Base-by-base conservation (phyloP, 2,113 vertebrate genomes). In the Thermophis baileyi region DNA sequence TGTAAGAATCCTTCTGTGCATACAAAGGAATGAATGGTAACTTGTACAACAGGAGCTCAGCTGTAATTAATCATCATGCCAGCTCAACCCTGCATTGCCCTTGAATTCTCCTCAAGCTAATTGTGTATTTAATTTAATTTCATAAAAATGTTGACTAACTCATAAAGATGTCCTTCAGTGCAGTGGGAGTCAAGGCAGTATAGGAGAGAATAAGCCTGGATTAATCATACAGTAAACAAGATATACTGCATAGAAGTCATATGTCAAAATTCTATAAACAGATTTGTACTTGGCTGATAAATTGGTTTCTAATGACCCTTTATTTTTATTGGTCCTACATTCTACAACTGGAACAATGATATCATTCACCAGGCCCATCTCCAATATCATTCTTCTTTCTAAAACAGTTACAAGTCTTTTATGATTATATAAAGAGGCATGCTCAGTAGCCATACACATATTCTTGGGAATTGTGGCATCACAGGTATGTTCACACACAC, bases 41-140 rank as follows among this genome's bases (percentile, higher is more conserved):
- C 3, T 0, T 24, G 53, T 89, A 63, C 40, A 89, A 88, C 51
- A 88, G 53, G 60, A 88, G 44, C 44, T 91, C 50, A 57, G 87
- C 87, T 60, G 44, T 89, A 93, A 93, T 91, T 93, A 88, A 93
- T 93, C 90, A 91, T 69, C 87, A 85, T 91, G 87, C 93, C 51
- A 90, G 87, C 95, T 95, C 94, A 94, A 95, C 92, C 89, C 86
- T 0, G 92, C 89, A 91, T 55, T 89, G 93, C 46, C 93, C 93
- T 88, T 0, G 92, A 93, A 93, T 87, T 93, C 54, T 93, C 46
- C 87, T 87, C 74, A 44, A 93, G 81, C 89, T 93, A 93, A 93
- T 93, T 90, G 89, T 93, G 87, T 90, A 90, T 93, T 93, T 93
- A 93, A 93, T 93, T 93, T 93, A 93, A 90, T 93, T 90, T 93